Base-by-base conservation (phyloP, 2,888 invertebrate genomes). In the Lamellibrachia columna region DNA sequence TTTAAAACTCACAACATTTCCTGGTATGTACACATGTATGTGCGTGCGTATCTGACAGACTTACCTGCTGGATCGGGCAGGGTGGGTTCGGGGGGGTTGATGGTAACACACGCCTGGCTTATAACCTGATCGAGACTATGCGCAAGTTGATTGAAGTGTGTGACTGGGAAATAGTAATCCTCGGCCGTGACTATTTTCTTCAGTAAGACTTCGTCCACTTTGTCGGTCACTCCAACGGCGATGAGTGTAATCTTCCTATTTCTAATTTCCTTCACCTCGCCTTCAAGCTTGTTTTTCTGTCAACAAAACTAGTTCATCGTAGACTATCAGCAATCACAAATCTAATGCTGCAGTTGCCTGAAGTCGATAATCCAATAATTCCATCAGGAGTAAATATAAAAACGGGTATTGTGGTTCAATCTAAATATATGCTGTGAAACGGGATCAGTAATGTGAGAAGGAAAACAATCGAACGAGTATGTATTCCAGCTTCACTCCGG, bases 221-320 rank as follows among this genome's bases (percentile, higher is more conserved):
- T 11, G 52, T 92, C 22, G 1, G 93, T 93, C 55, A 94, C 93
- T 0, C 94, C 94, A 52, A 94, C 92, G 7, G 93, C 93, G 4
- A 93, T 91, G 55, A 94, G 93, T 7, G 53, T 1, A 60, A 91
- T 53, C 22, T 75, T 91, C 53, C 40, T 53, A 0, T 90, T 40
- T 92, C 92, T 93, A 90, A 93, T 92, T 0, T 52, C 6, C 6
- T 92, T 28, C 3, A 92, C 94, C 75, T 92, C 93, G 0, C 22
- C 91, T 6, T 60, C 53, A n/a, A 94, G 93, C 58, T 91, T n/a
- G 22, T 91, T 90, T 75, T 22, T 6, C 75, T 75, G 75, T 15
- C 75, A 58, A 15, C 11, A 58, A 58, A 40, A 40, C 40, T 40
- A 1, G 40, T 40, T 40, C 40, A 40, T 40, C 40, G 40, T 40